Conservation (phyloP, 2,888 invertebrate species). For the Tetrapedia diversipes region DNA sequence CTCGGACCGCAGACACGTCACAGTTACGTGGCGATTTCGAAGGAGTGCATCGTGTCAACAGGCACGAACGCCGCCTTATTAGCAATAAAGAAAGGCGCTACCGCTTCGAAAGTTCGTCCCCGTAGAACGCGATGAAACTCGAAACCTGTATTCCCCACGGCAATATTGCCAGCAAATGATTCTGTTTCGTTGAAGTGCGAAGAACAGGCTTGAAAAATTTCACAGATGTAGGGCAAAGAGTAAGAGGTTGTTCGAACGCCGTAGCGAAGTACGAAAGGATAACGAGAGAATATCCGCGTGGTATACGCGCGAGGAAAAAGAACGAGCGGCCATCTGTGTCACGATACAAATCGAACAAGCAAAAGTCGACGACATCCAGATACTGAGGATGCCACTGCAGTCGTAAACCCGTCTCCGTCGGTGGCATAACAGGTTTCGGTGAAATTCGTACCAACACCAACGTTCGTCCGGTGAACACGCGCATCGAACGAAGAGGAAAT, state of each 20-base stretch:
- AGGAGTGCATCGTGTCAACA: neutral
- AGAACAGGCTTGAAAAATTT: neutral
- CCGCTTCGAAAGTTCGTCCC: neutral
- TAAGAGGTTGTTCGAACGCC: neutral
- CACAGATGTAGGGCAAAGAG: neutral
- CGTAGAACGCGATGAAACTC: neutral
- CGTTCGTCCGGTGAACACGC: constrained; percentile 30
- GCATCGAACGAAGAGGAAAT: constrained; percentile 66
- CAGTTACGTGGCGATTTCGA: neutral
- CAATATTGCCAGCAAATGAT: neutral
- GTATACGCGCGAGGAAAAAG: neutral
- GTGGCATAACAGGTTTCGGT: constrained; percentile 71
- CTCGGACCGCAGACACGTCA: constrained; percentile 14
- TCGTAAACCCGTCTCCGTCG: constrained; percentile 69
- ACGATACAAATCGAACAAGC: constrained; percentile 60
- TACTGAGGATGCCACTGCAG: constrained; percentile 61
- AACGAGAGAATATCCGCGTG: too few species aligned
- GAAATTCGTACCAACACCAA: constrained; percentile 67
- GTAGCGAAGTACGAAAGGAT: too few species aligned
- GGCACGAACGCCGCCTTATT: neutral
- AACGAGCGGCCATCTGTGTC: constrained; percentile 51
- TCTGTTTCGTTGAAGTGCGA: neutral
- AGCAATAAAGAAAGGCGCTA: neutral
- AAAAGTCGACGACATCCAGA: constrained; percentile 66
- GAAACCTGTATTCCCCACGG: neutral